phyloP scores from a whole-genome alignment of 2,113 vertebrate genomes.

The Tachysurus vachellii region DNA sequence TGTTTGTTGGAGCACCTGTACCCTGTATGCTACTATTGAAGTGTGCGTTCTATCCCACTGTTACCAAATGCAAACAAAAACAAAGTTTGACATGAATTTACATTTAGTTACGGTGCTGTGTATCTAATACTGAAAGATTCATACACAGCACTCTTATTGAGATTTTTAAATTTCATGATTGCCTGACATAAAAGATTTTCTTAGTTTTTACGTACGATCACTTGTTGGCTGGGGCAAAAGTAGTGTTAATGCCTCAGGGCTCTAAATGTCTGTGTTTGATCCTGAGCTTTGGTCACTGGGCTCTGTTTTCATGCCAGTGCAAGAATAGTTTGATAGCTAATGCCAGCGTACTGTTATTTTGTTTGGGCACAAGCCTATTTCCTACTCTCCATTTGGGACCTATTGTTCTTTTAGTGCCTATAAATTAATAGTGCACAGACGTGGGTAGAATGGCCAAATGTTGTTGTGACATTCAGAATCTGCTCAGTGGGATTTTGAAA shows the following conservation, averaged over 20 bases:
- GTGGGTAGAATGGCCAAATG: neutral
- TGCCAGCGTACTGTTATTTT: neutral
- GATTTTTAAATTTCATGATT: neutral
- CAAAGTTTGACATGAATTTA: slow-evolving; percentile 18
- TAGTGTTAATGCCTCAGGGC: neutral
- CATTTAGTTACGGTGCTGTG: neutral
- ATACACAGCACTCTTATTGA: neutral
- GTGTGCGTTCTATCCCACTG: neutral
- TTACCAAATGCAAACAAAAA: slow-evolving; percentile 30
- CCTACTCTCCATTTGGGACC: slow-evolving; percentile 1
- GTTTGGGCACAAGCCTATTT: neutral
- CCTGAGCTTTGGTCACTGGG: neutral
- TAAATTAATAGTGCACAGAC: neutral
- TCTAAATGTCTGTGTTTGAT: neutral
- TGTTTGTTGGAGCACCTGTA: slow-evolving; percentile 28
- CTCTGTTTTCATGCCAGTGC: neutral
- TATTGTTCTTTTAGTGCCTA: neutral
- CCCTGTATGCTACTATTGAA: slow-evolving; percentile 7
- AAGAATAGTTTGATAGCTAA: neutral
- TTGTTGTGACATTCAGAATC: neutral
- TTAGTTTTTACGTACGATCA: neutral
- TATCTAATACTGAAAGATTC: neutral
- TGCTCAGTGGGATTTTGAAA: neutral
- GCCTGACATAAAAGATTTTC: neutral
- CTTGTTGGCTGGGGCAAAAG: neutral